Base-by-base conservation (phyloP, 2,113 vertebrate species). In the Pelecanus crispus region DNA sequence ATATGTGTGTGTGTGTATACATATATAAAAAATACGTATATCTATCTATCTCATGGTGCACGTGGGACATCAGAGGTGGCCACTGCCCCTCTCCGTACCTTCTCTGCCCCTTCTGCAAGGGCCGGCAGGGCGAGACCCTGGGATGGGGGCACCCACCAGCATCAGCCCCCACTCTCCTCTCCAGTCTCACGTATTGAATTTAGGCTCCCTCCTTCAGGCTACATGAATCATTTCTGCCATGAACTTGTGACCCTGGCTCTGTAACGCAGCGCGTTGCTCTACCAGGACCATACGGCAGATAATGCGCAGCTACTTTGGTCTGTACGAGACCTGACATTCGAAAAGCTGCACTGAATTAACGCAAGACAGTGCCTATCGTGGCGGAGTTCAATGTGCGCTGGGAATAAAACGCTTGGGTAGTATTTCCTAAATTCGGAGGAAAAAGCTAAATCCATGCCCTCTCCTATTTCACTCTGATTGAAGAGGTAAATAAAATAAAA, bases 311-410 rank as follows among this genome's bases (percentile, higher is more conserved):
- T 34, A 66, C 96, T 94, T 73, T 36, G 87, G 94, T 77, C 96
- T 77, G 81, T 31, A 92, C 9, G 1, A 96, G 70, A 88, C 87
- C 47, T 79, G 88, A 86, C 59, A 11, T 91, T 93, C 36, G 10
- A 47, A 94, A 97, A 97, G 94, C 93, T 97, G 96, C 90, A 65
- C 94, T 94, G 91, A 88, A 94, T 97, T 97, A 96, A 93, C 18
- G 26, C 92, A 73, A 40, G 89, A 28, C 68, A 87, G 44, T 4
- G 32, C 77, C 5, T 45, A 61, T 65, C 78, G 24, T 77, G 32
- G 86, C 1, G 0, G 55, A 45, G 86, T 12, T 78, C 88, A 49
- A 1, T 5, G 80, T 21, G 81, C 1, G 0, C 73, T 62, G 86
- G 86, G 86, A 94, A 94, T 94, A 80, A 96, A 95, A 94, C 0